phyloP scores from a whole-genome alignment of 2,113 vertebrate species.

The Muscicapa adusta region DNA sequence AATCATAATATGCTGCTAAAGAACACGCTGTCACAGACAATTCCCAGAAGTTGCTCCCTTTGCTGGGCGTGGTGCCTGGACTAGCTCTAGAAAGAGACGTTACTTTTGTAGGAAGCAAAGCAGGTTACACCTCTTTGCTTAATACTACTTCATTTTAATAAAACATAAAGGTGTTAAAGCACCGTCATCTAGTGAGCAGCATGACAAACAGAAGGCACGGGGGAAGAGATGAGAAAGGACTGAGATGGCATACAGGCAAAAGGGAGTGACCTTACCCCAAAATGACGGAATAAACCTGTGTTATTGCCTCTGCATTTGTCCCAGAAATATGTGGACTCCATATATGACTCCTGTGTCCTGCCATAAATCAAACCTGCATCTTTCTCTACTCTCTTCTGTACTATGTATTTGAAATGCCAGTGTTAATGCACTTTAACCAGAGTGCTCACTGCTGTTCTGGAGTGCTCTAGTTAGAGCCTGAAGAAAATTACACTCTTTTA shows the following conservation, averaged over 20 bases:
- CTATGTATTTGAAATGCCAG: accelerated
- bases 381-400: neutral
- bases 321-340: neutral
- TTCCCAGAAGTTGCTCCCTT: neutral
- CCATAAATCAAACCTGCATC: neutral
- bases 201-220: neutral
- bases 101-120: neutral
- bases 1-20: neutral
- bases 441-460: neutral
- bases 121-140: neutral
- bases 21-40: neutral
- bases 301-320: neutral
- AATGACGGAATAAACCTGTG: neutral
- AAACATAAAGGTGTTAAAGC: neutral
- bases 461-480: neutral
- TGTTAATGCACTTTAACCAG: neutral
- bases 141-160: neutral
- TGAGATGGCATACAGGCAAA: neutral
- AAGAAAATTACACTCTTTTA: neutral
- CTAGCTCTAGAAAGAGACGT: neutral
- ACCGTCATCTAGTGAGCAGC: neutral
- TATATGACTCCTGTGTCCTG: neutral
- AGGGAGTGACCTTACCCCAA: neutral
- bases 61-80: neutral
- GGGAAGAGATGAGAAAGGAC: neutral